These are phyloP conservation scores for Amiota communis DNA, from an alignment of 2,888 invertebrate genomes.

Conservation along the genomic window DNA sequence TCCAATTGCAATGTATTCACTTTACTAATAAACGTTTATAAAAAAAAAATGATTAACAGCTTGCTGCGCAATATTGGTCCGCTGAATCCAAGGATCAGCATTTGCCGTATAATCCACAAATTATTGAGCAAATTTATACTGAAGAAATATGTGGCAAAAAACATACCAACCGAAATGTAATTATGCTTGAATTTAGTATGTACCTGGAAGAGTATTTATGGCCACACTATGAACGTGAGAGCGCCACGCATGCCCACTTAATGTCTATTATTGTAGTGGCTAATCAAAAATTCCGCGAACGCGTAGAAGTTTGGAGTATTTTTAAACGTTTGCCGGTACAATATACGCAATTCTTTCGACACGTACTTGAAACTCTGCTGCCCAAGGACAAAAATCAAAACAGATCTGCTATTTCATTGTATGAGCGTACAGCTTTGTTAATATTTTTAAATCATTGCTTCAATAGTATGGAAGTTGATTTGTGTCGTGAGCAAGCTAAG, in stretches of 20 bases:
- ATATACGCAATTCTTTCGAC: constrained; percentile 87
- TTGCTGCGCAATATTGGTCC: constrained; percentile 94
- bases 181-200: constrained; percentile 97
- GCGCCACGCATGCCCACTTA: constrained; percentile 88
- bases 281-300: constrained; percentile 98
- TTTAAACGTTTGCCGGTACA: constrained; percentile 85
- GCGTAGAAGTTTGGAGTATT: constrained; percentile 96
- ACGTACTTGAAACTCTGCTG: constrained; percentile 82
- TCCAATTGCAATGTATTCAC: not conserved
- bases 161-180: constrained; percentile 89
- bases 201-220: constrained; percentile 97
- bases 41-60: constrained; percentile 73
- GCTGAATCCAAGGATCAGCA: constrained; percentile 85
- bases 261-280: constrained; percentile 98
- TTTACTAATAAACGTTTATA: constrained; percentile 33
- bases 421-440: constrained; percentile 90
- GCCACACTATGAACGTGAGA: constrained; percentile 90
- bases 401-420: constrained; percentile 64
- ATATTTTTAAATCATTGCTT: constrained; percentile 97
- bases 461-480: constrained; percentile 95
- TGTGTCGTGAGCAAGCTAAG: constrained; percentile 94
- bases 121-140: constrained; percentile 91
- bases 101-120: constrained; percentile 82
- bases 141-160: constrained; percentile 89
- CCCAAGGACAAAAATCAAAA: constrained; percentile 53